Evolutionary conservation across 1,140 invertebrate genomes (phyloP), one percentile per base, ranked within the genome.

Genomic region (Drosophila asahinai): DNA sequence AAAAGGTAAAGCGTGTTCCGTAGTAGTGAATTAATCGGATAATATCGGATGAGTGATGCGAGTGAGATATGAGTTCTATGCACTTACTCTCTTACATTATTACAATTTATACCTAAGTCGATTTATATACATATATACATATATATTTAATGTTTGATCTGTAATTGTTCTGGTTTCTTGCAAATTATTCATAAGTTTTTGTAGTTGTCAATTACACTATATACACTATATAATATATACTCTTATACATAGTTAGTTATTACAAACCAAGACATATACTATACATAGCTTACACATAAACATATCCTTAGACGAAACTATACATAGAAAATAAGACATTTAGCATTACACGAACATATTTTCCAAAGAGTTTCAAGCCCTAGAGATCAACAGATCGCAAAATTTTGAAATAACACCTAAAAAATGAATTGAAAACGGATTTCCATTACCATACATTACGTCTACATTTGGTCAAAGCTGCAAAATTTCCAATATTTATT

Each of bases 141-240:
- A 76, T 59, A 54, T 70, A 48, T 80, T 64, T 67, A 72, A 49
- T 84, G 86, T 87, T 78, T 80, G 72, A 77, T 65, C 63, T 87
- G 73, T 79, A 52, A 70, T 72, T 66, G 70, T 81, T 89, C 49
- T 81, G 45, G 72, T 87, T 86, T 25, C 51, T 62, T 87, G 84
- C 86, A 87, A 87, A 59, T 66, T 89, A 65, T 33, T 1, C 14
- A 60, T 71, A 61, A 74, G 60, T 51, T 62, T 70, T 54, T 49
- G 52, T 52, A 47, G 19, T 38, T 42, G 51, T 1, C 51, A 8
- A 36, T n/a, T 30, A 36, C 52, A 38, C 27, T 36, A 30, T 47
- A 25, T 15, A 70, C 33, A 48, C 38, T 25, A 70, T 38, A 43
- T 47, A 71, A 15, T 3, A 40, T 38, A 40, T 40, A 64, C 40